Evolutionary conservation across 2,888 invertebrate genomes (phyloP).

Genomic region (Lamproptera curius): DNA sequence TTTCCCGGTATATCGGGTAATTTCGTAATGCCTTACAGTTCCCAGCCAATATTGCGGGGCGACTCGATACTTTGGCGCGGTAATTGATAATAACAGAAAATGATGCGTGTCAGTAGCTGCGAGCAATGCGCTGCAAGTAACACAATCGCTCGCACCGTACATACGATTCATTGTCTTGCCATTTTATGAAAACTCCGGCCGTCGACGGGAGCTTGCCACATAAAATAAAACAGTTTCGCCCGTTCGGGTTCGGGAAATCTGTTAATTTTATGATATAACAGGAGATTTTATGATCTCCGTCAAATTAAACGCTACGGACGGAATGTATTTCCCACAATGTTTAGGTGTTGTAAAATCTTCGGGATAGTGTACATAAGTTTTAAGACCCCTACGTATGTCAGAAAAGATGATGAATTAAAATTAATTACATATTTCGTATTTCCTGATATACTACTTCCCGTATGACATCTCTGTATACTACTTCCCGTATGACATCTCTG

Average conservation of each 20-base stretch:
- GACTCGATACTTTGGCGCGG: slow-evolving; percentile 48
- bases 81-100: slow-evolving; percentile 74
- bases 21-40: slow-evolving; percentile 39
- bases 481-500: too few relatives aligned
- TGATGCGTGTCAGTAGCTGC: slow-evolving; percentile 72
- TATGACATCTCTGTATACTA: too few relatives aligned
- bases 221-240: slow-evolving; percentile 3
- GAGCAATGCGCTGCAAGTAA: slow-evolving; percentile 54
- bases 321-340: too few relatives aligned
- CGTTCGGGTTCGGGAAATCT: background rate
- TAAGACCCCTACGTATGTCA: too few relatives aligned
- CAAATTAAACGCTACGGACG: too few relatives aligned
- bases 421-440: too few relatives aligned
- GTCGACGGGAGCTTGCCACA: slow-evolving; percentile 1
- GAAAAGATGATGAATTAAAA: too few relatives aligned
- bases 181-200: slow-evolving; percentile 21
- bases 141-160: slow-evolving; percentile 44
- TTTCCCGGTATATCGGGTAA: slow-evolving; percentile 31
- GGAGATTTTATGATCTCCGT: too few relatives aligned
- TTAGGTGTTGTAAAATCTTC: too few relatives aligned
- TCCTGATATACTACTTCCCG: too few relatives aligned
- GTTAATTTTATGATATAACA: slow-evolving; percentile 14
- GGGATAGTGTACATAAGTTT: too few relatives aligned
- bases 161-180: slow-evolving; percentile 39
- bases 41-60: slow-evolving; percentile 44